Base-by-base conservation (phyloP, 2,888 invertebrate species). In the Athalia cordata region DNA sequence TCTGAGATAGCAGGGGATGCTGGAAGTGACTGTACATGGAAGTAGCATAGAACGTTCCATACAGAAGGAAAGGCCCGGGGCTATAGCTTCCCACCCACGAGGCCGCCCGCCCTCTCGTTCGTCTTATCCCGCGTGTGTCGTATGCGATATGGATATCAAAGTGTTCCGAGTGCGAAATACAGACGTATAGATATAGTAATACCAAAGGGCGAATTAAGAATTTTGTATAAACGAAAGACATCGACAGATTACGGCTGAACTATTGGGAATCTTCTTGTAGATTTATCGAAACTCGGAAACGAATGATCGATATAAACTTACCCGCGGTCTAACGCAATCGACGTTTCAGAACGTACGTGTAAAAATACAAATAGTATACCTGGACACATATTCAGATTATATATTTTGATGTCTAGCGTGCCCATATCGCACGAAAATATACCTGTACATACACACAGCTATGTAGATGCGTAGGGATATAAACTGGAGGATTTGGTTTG, bases 71-170 rank as follows among this genome's bases (percentile, higher is more conserved):
- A 84, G 83, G 83, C 88, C 85, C 78, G 80, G 67, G 85, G 88
- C 87, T 87, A 88, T 88, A 84, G 86, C 87, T 87, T 88, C 85
- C 86, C 86, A 85, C 87, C 85, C 86, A 78, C 75, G 65, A 78
- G 70, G 76, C 77, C 49, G 64, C 29, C 29, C 29, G 29, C 77
- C 61, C 79, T 74, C 75, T 52, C 79, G 55, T n/a, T 67, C 77
- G 29, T 75, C 62, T 57, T 64, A 75, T 62, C 74, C 57, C 79
- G 74, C 50, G 81, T 79, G 80, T 77, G 82, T 85, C 75, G 75
- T 82, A 81, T 83, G 83, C 84, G 87, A 87, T 86, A 86, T 83
- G 87, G 85, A 85, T 87, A 85, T 84, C 82, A 83, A 84, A 86
- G 84, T 85, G 85, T 74, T 74, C 72, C 29, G 64, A 13, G 57